These are phyloP conservation scores for Helobdella robusta DNA, from an alignment of 2,888 invertebrate species.

Conservation along the genomic window DNA sequence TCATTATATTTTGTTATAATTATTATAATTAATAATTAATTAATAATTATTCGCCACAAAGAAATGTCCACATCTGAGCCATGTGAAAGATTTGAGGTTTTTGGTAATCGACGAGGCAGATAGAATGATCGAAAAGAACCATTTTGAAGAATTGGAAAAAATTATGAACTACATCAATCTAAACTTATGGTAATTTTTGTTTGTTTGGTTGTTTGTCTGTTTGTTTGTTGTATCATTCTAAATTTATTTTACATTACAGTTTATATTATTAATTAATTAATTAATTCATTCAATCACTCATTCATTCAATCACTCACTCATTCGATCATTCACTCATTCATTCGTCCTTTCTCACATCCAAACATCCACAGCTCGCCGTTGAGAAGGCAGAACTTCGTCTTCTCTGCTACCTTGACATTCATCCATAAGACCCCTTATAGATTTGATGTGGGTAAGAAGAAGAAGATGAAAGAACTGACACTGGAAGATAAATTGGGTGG, in stretches of 20 bases:
- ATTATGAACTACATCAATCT: conserved; percentile 11
- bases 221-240: too few relatives aligned
- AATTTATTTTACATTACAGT: too few relatives aligned
- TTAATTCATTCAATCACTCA: too few relatives aligned
- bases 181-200: conserved; percentile 5
- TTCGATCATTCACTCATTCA: too few relatives aligned
- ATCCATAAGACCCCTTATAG: conserved; percentile 69
- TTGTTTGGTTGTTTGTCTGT: too few relatives aligned
- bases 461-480: conserved; percentile 39
- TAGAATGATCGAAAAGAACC: conserved; percentile 89
- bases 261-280: too few relatives aligned
- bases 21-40: not conserved
- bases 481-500: conserved; percentile 50
- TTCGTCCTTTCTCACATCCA: too few relatives aligned
- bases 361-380: not conserved
- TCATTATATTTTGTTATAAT: not conserved
- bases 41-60: conserved; percentile 53
- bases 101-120: conserved; percentile 96
- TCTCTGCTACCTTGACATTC: conserved; percentile 89
- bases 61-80: too few relatives aligned
- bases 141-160: conserved; percentile 77
- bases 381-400: conserved; percentile 79
- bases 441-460: conserved; percentile 42
- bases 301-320: too few relatives aligned
- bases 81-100: conserved; percentile 52